Base-by-base conservation (phyloP, 2,797 vertebrate species). In the Gymnodraco acuticeps region DNA sequence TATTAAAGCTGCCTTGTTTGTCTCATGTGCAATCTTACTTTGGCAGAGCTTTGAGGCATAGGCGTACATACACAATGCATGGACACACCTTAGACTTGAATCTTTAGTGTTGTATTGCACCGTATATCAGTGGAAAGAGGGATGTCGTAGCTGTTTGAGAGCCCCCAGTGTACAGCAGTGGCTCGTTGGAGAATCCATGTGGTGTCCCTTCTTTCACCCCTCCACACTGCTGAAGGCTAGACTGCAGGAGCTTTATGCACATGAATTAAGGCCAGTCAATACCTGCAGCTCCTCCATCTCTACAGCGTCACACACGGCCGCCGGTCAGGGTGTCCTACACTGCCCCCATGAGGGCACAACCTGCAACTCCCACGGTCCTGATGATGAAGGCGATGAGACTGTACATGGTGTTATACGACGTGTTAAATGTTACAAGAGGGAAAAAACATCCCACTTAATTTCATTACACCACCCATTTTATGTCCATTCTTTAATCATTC, bases 301-400 rank as follows among this genome's bases (percentile, higher is more conserved):
- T 17, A 5, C 59, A 77, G 16, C 55, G 33, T 56, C 60, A 62
- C 43, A 64, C 56, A 23, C n/a, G 13, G 55, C 3, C 23, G 23
- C 0, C 27, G 51, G 54, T 73, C 80, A 74, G 42, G 16, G 51
- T 59, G 81, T 81, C 76, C 77, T 61, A 80, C 82, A 85, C 79
- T 85, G 82, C 87, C 85, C 77, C 79, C 81, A 16, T 73, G 77
- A 84, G 90, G 80, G 9, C 53, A 63, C 12, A 38, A 47, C 14
- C n/a, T 0, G 20, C 23, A 64, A 62, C 20, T 48, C 48, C 48
- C 45, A 42, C 0, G 0, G 13, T 12, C 12, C 2, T 1, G 5
- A 8, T 17, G 16, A 63, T 51, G 60, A 5, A 38, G 43, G 27
- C 54, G 58, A 47, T 38, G 33, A 38, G 38, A 55, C 20, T 66